Base-by-base conservation (phyloP, 2,113 vertebrate genomes). In the Narcine bancroftii region DNA sequence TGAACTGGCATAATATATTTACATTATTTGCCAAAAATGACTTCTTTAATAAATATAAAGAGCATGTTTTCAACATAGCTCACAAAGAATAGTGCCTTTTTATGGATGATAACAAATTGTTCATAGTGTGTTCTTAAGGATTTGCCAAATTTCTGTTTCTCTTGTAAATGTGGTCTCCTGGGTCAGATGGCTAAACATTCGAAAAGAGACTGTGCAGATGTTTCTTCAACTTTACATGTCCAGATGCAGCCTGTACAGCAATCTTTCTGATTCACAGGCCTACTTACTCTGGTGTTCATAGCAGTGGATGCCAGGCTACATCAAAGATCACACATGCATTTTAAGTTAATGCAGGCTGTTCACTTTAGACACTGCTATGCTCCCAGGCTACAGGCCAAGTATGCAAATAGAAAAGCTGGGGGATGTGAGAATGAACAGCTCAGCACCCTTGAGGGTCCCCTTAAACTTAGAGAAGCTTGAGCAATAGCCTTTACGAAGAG, bases 271-370 rank as follows among this genome's bases (percentile, higher is more conserved):
- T 33, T 60, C 33, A 56, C 17, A 6, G 6, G 50, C 33, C 81
- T 56, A 53, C n/a, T n/a, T 19, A n/a, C 60, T 87, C 36, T 87
- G 29, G 33, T 56, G 33, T n/a, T 87, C 33, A 56, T 36, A 87
- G 33, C 33, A 17, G 33, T 85, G 29, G 81, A 53, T 85, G 81
- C 50, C 29, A 56, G 15, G 53, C 33, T 60, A 19, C 29, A 21
- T 60, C 81, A 85, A 85, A 85, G 53, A 7, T 85, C 33, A 21
- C 33, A n/a, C 53, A 85, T 85, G n/a, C 53, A 60, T 63, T 87
- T 87, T 87, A 29, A 63, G n/a, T 87, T 63, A 60, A 53, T 87
- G 33, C 53, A 87, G 53, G 33, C 33, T 87, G 81, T 56, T 87
- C 15, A 19, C 5, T n/a, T 17, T n/a, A 87, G 81, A 36, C 53